phyloP scores from a whole-genome alignment of 1,140 invertebrate genomes.

The Prorops nasuta region DNA sequence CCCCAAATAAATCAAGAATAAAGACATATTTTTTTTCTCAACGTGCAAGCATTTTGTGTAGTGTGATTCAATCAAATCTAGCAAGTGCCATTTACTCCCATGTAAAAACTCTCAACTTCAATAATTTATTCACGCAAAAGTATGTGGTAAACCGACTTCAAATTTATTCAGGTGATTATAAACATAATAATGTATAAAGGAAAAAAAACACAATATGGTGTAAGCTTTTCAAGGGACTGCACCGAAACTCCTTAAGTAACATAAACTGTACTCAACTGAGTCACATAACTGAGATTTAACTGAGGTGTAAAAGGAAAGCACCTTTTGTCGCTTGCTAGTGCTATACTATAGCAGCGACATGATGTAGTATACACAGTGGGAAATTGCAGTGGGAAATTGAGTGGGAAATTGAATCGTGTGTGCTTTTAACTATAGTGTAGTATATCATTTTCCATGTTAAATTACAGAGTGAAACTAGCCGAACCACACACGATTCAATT shows the following conservation, averaged over 20 bases:
- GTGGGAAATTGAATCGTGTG: too few relatives aligned
- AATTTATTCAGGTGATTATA: not conserved
- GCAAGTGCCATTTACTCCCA: not conserved
- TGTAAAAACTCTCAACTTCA: not conserved
- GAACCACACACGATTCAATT: too few relatives aligned
- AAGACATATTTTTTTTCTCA: not conserved
- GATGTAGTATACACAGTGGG: too few relatives aligned
- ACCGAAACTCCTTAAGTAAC: not conserved
- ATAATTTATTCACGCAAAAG: not conserved
- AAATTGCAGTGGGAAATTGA: too few relatives aligned
- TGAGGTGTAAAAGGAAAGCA: too few relatives aligned
- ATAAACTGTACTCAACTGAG: too few relatives aligned
- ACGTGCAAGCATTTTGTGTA: not conserved
- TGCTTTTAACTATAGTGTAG: too few relatives aligned
- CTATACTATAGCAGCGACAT: too few relatives aligned
- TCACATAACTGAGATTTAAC: too few relatives aligned
- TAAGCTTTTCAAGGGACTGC: not conserved
- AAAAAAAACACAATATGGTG: not conserved
- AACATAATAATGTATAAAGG: not conserved
- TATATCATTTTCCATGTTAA: too few relatives aligned
- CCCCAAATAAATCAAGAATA: not conserved
- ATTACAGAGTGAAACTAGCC: too few relatives aligned
- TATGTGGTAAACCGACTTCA: not conserved
- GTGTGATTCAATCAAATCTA: not conserved
- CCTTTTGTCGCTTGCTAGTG: too few relatives aligned